Evolutionary conservation across 1,140 invertebrate species (phyloP).

Genomic region (Hirudo medicinalis): DNA sequence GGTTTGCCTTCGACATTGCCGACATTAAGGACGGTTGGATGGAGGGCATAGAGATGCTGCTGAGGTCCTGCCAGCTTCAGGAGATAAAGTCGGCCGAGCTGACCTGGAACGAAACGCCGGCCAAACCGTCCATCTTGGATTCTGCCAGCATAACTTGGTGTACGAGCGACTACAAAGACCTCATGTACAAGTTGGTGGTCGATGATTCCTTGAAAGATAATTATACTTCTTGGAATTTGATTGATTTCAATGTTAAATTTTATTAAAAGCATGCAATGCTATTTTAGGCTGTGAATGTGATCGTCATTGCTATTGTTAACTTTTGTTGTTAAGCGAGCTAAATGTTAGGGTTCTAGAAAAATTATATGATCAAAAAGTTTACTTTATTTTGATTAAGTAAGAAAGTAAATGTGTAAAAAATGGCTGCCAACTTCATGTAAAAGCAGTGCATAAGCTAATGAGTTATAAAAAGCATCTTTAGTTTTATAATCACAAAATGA

Average conservation of each 20-base stretch:
- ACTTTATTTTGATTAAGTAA: too few relatives aligned
- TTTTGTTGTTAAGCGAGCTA: too few relatives aligned
- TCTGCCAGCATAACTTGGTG: slow-evolving; percentile 22
- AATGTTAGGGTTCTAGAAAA: too few relatives aligned
- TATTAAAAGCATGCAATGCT: not conserved
- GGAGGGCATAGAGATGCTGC: slow-evolving; percentile 27
- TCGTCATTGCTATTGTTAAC: not conserved
- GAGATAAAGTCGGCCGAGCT: slow-evolving; percentile 30
- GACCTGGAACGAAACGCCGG: slow-evolving; percentile 38
- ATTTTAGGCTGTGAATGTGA: not conserved
- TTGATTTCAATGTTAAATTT: not conserved
- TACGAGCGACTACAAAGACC: slow-evolving; percentile 26
- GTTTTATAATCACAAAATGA: too few relatives aligned
- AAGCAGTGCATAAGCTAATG: too few relatives aligned
- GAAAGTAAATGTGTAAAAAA: too few relatives aligned
- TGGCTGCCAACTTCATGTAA: too few relatives aligned
- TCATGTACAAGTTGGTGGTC: slow-evolving; percentile 22
- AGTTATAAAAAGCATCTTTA: too few relatives aligned
- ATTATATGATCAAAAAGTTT: too few relatives aligned
- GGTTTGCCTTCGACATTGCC: slow-evolving; percentile 36
- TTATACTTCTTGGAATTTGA: not conserved
- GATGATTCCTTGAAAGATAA: not conserved
- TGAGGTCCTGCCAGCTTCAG: slow-evolving; percentile 25
- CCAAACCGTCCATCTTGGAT: slow-evolving; percentile 32
- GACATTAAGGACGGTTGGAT: slow-evolving; percentile 31